Conservation (phyloP, 2,113 vertebrate species). For the Ammodytes dubius region DNA sequence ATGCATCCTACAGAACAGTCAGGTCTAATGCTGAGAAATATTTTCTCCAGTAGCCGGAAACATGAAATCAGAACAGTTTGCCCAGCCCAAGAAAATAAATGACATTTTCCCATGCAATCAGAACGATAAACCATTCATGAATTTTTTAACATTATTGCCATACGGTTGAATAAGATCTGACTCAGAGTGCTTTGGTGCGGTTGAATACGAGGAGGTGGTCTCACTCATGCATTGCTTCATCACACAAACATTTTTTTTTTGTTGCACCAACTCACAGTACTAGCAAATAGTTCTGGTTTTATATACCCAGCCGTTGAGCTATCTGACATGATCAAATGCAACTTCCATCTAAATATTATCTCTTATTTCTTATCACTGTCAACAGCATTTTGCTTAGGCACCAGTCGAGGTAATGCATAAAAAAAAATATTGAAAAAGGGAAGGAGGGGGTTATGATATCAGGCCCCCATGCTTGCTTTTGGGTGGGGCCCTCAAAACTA, state of each 20-base stretch:
- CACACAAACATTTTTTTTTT: not conserved
- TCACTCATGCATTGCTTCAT: not conserved
- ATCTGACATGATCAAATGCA: not conserved
- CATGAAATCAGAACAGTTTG: slow-evolving; percentile 19
- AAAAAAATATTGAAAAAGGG: slow-evolving; percentile 32
- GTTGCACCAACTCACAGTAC: not conserved
- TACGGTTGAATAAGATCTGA: slow-evolving; percentile 11
- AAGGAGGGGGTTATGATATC: slow-evolving; percentile 3
- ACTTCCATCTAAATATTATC: not conserved
- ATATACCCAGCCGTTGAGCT: not conserved
- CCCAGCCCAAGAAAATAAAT: not conserved
- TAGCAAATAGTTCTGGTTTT: not conserved
- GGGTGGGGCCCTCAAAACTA: slow-evolving; percentile 3
- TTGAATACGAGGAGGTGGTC: not conserved
- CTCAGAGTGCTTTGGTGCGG: not conserved
- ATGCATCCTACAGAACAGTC: not conserved
- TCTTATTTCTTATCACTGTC: too few relatives aligned
- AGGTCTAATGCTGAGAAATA: slow-evolving; percentile 7
- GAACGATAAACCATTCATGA: not conserved
- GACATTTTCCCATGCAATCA: not conserved
- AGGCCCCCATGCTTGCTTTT: slow-evolving; percentile 30
- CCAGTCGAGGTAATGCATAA: slow-evolving; percentile 5
- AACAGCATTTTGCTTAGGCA: not conserved
- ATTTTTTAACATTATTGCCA: slow-evolving; percentile 1
- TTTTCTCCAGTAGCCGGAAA: not conserved